A percentile compares a stretch with the other conserved stretches of the same genome.
These are phyloP conservation scores for Nestor notabilis DNA, from an alignment of 2,113 vertebrate species.

Conservation along the genomic window DNA sequence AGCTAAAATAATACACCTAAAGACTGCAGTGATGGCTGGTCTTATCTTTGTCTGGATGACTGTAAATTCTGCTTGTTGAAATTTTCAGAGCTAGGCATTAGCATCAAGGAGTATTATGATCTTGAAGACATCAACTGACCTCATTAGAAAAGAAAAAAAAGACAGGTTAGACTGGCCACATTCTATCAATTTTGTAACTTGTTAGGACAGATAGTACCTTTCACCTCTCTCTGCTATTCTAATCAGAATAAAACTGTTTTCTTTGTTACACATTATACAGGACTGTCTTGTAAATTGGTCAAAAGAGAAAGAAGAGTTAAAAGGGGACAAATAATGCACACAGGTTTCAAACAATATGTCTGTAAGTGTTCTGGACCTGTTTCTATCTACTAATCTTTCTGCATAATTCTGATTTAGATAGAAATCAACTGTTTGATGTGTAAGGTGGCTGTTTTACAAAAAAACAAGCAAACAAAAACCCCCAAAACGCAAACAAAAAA, in stretches of 20 bases:
- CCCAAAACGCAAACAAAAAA: not conserved
- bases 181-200: not conserved
- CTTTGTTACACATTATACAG: not conserved
- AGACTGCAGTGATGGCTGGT: not conserved
- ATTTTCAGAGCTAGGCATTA: not conserved
- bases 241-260: not conserved
- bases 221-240: not conserved
- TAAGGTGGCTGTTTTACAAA: not conserved
- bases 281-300: not conserved
- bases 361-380: not conserved
- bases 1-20: not conserved
- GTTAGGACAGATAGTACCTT: not conserved
- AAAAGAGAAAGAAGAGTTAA: not conserved
- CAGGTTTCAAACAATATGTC: not conserved
- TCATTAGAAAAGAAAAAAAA: not conserved
- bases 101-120: not conserved
- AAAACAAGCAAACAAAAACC: not conserved
- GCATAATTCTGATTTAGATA: not conserved
- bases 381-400: not conserved
- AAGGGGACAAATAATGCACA: not conserved
- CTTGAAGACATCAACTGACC: not conserved
- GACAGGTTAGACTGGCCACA: not conserved
- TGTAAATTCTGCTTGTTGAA: not conserved
- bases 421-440: not conserved
- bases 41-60: not conserved